phyloP scores from a whole-genome alignment of 2,113 vertebrate species.

The Cryptomyrus ogoouensis region DNA sequence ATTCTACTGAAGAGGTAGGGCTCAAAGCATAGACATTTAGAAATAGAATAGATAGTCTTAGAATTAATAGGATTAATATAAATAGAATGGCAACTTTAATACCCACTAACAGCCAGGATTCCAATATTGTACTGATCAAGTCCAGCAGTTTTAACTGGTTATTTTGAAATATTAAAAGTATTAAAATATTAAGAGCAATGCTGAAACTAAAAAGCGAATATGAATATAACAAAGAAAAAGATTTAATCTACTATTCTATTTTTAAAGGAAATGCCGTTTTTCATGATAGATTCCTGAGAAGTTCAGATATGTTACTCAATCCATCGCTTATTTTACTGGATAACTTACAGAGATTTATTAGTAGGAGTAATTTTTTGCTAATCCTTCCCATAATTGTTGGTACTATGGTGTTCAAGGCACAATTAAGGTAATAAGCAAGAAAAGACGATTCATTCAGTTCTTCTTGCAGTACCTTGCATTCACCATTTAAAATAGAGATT shows the following conservation, averaged over 20 bases:
- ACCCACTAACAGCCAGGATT: background rate
- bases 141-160: background rate
- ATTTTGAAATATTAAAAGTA: background rate
- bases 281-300: background rate
- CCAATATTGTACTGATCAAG: background rate
- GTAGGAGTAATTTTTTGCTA: background rate
- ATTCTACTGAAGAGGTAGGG: background rate
- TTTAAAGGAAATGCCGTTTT: background rate
- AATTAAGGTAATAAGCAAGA: background rate
- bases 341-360: background rate
- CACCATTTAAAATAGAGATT: background rate
- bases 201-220: background rate
- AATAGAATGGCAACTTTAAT: background rate
- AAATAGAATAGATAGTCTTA: background rate
- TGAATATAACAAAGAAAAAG: background rate
- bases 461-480: background rate
- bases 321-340: background rate
- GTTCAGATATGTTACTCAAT: background rate
- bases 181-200: background rate
- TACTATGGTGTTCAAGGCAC: background rate
- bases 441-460: background rate
- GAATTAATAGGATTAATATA: background rate
- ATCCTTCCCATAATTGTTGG: background rate
- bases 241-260: background rate
- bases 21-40: background rate